Percentiles rank a stretch among this genome's conserved stretches.
phyloP scores from a whole-genome alignment of 2,888 invertebrate species.

The Seira ritae region DNA sequence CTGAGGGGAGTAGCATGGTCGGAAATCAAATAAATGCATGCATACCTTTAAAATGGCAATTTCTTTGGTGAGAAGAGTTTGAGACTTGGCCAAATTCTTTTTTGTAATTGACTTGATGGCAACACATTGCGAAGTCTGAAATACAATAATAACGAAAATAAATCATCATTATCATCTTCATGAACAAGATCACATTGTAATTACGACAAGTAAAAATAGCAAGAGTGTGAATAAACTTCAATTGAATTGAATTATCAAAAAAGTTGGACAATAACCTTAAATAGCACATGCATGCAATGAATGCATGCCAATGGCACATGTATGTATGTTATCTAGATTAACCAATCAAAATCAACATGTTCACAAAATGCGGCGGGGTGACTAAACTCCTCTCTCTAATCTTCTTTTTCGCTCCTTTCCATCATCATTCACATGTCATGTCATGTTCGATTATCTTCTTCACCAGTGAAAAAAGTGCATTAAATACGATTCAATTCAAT shows the following conservation, averaged over 20 bases:
- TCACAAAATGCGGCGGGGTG: neutral
- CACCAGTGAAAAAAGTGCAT: neutral
- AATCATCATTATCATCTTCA: slow-evolving; percentile 3
- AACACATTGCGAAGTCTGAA: slow-evolving; percentile 78
- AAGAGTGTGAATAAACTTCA: slow-evolving; percentile 50
- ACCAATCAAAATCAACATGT: slow-evolving; percentile 5
- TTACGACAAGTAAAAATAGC: slow-evolving; percentile 13
- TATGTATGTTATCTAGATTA: slow-evolving; percentile 19
- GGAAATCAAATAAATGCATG: neutral
- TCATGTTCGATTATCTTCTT: slow-evolving; percentile 22
- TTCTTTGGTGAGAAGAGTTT: slow-evolving; percentile 97
- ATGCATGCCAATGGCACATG: slow-evolving; percentile 13
- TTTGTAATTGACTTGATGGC: slow-evolving; percentile 99
- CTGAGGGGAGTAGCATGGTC: too few species aligned
- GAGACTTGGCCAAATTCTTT: slow-evolving; percentile 97
- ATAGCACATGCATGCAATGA: slow-evolving; percentile 12
- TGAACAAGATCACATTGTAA: neutral
- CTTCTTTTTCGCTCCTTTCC: slow-evolving; percentile 29
- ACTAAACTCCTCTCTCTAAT: slow-evolving; percentile 9
- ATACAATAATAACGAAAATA: slow-evolving; percentile 83
- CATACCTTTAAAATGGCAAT: slow-evolving; percentile 96
- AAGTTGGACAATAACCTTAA: slow-evolving; percentile 63
- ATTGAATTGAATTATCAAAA: slow-evolving; percentile 45
- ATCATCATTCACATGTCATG: slow-evolving; percentile 26
- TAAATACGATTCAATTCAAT: neutral